A percentile compares a stretch with the other conserved stretches of the same genome.
Conservation (phyloP, 2,797 vertebrate genomes). For the Cyprinodon diabolis region DNA sequence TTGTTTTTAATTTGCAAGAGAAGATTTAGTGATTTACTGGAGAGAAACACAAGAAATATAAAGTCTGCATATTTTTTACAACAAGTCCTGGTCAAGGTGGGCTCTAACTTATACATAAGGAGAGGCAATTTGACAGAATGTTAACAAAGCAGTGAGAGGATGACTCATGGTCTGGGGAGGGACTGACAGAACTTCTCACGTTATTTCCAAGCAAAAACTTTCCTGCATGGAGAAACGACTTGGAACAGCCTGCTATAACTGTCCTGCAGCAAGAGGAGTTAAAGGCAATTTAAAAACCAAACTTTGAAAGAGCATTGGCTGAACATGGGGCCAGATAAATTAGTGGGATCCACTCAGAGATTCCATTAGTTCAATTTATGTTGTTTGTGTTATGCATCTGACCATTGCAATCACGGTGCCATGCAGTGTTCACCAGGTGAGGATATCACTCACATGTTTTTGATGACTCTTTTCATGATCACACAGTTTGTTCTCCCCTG, state of each 20-base stretch:
- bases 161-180: constrained; percentile 68
- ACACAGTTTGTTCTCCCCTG: constrained; percentile 39
- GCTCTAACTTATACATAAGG: constrained; percentile 33
- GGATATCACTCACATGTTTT: constrained; percentile 15
- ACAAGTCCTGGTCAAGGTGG: constrained; percentile 9
- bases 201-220: constrained; percentile 64
- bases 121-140: constrained; percentile 23
- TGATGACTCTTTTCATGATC: constrained; percentile 25
- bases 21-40: constrained; percentile 8
- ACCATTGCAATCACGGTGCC: constrained; percentile 1
- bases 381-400: neutral
- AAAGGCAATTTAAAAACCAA: constrained; percentile 40
- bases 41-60: neutral
- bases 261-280: constrained; percentile 25
- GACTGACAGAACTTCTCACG: constrained; percentile 37
- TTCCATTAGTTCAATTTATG: constrained; percentile 39
- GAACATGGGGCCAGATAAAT: constrained; percentile 21
- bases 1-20: constrained; percentile 13
- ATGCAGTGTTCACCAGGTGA: constrained; percentile 19
- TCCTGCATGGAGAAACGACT: constrained; percentile 54
- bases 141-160: constrained; percentile 26
- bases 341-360: constrained; percentile 26
- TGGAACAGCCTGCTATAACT: constrained; percentile 35
- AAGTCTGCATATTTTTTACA: neutral
- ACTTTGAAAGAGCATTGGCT: constrained; percentile 28